Percentiles rank a stretch among this genome's conserved stretches.
These are phyloP conservation scores for Cheilosia grossa DNA, from an alignment of 2,888 invertebrate species.

Conservation along the genomic window DNA sequence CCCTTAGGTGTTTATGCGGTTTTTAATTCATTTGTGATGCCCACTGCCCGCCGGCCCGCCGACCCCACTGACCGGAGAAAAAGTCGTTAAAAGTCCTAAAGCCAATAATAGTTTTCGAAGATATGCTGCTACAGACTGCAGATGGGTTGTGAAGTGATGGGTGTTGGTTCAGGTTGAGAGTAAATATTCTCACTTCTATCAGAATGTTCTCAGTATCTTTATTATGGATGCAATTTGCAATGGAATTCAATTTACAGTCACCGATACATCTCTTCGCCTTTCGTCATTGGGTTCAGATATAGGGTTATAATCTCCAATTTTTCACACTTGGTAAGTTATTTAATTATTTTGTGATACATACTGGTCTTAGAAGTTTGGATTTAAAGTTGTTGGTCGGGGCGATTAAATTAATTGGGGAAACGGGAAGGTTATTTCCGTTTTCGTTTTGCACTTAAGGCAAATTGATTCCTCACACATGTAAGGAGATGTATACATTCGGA, in stretches of 20 bases:
- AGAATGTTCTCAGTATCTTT: slow-evolving; percentile 47
- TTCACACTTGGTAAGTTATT: slow-evolving; percentile 34
- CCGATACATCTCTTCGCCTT: slow-evolving; percentile 47
- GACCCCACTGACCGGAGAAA: background rate
- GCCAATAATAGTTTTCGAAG: slow-evolving; percentile 71
- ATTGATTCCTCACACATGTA: slow-evolving; percentile 32
- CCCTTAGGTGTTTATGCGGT: slow-evolving; percentile 63
- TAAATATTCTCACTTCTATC: slow-evolving; percentile 46
- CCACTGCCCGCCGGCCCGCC: slow-evolving; percentile 5
- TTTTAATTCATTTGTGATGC: slow-evolving; percentile 51
- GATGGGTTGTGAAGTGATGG: background rate
- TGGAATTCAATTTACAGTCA: slow-evolving; percentile 68
- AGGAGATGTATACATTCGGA: slow-evolving; percentile 1
- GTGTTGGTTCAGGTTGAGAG: slow-evolving; percentile 11
- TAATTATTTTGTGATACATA: slow-evolving; percentile 2
- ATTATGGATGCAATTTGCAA: slow-evolving; percentile 69
- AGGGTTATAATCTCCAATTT: slow-evolving; percentile 1
- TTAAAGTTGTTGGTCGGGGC: slow-evolving; percentile 2
- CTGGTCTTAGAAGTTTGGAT: background rate
- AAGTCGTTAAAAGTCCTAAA: slow-evolving; percentile 68
- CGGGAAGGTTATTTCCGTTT: slow-evolving; percentile 17
- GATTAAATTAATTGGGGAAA: slow-evolving; percentile 38
- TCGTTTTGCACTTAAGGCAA: slow-evolving; percentile 43
- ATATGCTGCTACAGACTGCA: slow-evolving; percentile 8
- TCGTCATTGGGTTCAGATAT: slow-evolving; percentile 19